Percentiles rank a stretch among this genome's conserved stretches.
Conservation (phyloP, 1,140 invertebrate species). For the Ostrea edulis region DNA sequence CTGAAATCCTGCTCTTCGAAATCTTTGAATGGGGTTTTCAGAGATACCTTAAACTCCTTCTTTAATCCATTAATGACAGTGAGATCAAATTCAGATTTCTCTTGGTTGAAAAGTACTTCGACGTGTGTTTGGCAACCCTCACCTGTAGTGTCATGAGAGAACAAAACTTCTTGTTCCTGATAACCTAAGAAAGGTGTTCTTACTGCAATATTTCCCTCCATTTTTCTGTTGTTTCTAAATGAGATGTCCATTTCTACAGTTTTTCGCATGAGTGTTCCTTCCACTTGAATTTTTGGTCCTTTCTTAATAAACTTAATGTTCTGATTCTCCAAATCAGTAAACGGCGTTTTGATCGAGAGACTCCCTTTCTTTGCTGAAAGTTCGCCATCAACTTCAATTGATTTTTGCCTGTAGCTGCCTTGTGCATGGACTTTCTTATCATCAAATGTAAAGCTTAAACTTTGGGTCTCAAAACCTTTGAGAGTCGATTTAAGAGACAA, state of each 20-base stretch:
- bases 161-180: neutral
- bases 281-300: neutral
- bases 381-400: constrained; percentile 8
- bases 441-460: neutral
- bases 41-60: constrained; percentile 36
- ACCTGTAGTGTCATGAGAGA: constrained; percentile 39
- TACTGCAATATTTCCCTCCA: neutral
- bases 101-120: constrained; percentile 45
- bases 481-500: neutral
- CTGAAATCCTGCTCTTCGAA: neutral
- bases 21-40: constrained; percentile 36
- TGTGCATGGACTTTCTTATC: too few relatives aligned
- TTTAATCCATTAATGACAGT: constrained; percentile 24
- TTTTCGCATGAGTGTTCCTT: neutral
- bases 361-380: neutral
- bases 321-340: neutral
- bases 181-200: constrained; percentile 26
- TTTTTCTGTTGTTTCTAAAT: neutral
- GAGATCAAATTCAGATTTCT: constrained; percentile 48
- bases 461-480: constrained; percentile 21
- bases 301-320: neutral
- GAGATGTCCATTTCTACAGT: neutral
- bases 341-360: constrained; percentile 26
- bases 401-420: neutral
- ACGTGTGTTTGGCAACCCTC: constrained; percentile 42